A percentile compares a stretch with the other conserved stretches of the same genome.
phyloP scores from a whole-genome alignment of 2,797 vertebrate species.

The Sternarchorhynchus goeldii region DNA sequence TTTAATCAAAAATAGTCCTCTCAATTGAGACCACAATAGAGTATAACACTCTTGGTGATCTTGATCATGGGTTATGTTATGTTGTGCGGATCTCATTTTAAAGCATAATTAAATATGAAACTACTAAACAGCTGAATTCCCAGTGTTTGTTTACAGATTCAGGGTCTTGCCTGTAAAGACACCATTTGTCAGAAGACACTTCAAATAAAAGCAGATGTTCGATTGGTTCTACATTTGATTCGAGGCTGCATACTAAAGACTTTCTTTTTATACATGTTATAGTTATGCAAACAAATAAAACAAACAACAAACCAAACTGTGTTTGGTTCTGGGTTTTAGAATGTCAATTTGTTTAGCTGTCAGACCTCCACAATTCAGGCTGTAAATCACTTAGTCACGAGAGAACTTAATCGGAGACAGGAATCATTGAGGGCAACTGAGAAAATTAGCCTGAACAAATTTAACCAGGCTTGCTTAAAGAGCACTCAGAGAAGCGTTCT shows the following conservation, averaged over 20 bases:
- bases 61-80: background rate
- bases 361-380: background rate
- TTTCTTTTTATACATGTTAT: no score
- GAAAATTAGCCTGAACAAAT: background rate
- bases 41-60: background rate
- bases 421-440: background rate
- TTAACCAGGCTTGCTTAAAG: background rate
- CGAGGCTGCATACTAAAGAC: background rate
- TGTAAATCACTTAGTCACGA: background rate
- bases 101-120: constrained; percentile 17
- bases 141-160: background rate
- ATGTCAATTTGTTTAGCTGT: background rate
- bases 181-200: background rate
- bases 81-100: background rate
- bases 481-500: background rate
- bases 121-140: background rate
- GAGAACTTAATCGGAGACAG: constrained; percentile 22
- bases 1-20: background rate
- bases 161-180: background rate
- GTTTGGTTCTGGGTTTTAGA: background rate
- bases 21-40: constrained; percentile 25
- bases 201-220: background rate
- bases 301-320: background rate
- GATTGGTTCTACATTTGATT: background rate
- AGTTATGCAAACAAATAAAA: background rate